A percentile compares a stretch with the other conserved stretches of the same genome.
phyloP scores from a whole-genome alignment of 2,797 vertebrate genomes.

The Onychomys arenicola region DNA sequence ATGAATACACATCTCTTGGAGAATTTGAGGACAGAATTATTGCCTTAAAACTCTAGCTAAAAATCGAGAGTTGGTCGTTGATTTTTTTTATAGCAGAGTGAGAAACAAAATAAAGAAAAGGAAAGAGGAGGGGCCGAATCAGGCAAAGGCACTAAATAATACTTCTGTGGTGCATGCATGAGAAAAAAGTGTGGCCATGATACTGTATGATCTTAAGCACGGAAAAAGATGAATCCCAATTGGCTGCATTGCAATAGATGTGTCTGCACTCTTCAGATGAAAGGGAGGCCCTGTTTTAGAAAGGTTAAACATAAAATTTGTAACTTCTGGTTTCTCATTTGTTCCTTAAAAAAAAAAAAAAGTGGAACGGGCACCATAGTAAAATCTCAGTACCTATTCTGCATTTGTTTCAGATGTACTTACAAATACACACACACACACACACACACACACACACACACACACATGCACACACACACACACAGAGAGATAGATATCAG shows the following conservation, averaged over 20 bases:
- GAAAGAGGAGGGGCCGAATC: background rate
- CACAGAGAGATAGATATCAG: background rate
- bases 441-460: background rate
- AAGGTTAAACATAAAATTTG: background rate
- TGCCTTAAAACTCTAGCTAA: background rate
- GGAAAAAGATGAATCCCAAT: background rate
- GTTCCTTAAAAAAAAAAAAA: background rate
- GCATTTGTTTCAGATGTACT: background rate
- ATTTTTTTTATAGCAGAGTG: background rate
- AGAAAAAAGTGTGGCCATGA: background rate
- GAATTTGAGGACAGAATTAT: background rate
- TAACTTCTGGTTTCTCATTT: background rate
- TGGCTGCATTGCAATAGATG: background rate
- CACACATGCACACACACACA: no score
- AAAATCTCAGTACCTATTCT: background rate
- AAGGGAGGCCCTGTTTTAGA: background rate
- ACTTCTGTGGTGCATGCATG: accelerated
- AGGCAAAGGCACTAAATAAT: background rate
- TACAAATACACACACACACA: background rate
- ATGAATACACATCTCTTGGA: background rate
- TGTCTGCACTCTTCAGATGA: no score
- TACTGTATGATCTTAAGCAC: background rate
- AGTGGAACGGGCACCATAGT: background rate
- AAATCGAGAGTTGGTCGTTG: background rate
- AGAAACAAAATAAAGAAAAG: background rate